phyloP scores from a whole-genome alignment of 2,113 vertebrate genomes.

The Actenoides lindsayi region DNA sequence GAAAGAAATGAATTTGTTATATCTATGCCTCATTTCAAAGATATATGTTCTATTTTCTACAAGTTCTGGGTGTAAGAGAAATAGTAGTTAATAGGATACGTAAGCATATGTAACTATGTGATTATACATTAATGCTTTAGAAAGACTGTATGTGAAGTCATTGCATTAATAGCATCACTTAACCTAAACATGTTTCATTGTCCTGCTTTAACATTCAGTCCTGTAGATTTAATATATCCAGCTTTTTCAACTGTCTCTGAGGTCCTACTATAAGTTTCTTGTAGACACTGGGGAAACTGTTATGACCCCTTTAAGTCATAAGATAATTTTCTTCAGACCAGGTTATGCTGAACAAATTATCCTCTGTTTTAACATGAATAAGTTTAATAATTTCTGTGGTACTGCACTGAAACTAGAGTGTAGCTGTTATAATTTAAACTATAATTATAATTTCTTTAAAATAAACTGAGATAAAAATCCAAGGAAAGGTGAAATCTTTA shows the following conservation, averaged over 20 bases:
- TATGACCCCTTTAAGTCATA: constrained; percentile 45
- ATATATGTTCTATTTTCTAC: background rate
- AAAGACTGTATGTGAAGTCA: background rate
- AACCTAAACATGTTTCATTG: constrained; percentile 34
- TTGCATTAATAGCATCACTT: constrained; percentile 23
- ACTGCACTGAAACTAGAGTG: constrained; percentile 18
- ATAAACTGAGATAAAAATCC: constrained; percentile 34
- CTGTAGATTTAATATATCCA: constrained; percentile 25
- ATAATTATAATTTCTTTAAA: constrained; percentile 47
- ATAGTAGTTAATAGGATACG: background rate
- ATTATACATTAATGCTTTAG: constrained; percentile 24
- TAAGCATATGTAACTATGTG: background rate
- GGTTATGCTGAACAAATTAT: constrained; percentile 65
- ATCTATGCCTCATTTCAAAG: background rate
- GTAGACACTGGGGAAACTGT: constrained; percentile 14
- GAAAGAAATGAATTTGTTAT: background rate
- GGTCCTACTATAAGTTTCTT: constrained; percentile 17
- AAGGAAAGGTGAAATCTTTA: constrained; percentile 36
- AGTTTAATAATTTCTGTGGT: constrained; percentile 36
- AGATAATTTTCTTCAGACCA: constrained; percentile 58
- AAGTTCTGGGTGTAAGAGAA: background rate
- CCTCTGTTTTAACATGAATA: constrained; percentile 57
- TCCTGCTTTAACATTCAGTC: constrained; percentile 47
- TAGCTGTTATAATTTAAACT: constrained; percentile 44
- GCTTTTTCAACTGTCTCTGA: constrained; percentile 37